phyloP scores from a whole-genome alignment of 2,797 vertebrate genomes.

The Bothrops alternatus region DNA sequence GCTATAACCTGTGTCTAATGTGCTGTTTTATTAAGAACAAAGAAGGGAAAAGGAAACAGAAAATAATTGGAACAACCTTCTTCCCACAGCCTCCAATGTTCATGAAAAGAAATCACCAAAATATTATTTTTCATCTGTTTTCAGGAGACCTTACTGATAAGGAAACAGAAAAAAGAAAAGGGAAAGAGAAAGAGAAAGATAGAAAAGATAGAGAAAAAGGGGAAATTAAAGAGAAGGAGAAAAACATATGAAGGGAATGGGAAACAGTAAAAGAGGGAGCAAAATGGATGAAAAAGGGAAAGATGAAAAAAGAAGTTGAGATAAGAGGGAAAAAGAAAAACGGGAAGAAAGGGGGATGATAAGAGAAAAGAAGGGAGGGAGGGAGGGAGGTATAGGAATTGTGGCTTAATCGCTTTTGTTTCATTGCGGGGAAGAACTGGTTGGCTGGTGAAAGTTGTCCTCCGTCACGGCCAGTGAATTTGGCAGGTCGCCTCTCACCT shows the following conservation, averaged over 20 bases:
- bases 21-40: not conserved
- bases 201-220: not conserved
- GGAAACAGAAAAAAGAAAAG: too few species aligned
- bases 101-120: not conserved
- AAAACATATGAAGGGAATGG: not conserved
- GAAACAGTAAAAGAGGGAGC: not conserved
- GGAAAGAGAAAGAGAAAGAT: too few species aligned
- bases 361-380: too few species aligned
- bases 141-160: not conserved
- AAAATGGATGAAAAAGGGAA: too few species aligned
- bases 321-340: too few species aligned
- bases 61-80: not conserved
- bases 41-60: not conserved
- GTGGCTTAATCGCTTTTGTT: not conserved
- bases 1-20: not conserved
- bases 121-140: not conserved
- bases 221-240: not conserved
- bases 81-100: not conserved
- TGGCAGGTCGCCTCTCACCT: not conserved
- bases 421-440: not conserved
- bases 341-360: rapidly evolving
- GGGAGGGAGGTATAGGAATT: not conserved
- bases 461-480: not conserved
- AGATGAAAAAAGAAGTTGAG: too few species aligned
- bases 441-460: not conserved